These are phyloP conservation scores for Promerops cafer DNA, from an alignment of 2,113 vertebrate species.

Conservation along the genomic window DNA sequence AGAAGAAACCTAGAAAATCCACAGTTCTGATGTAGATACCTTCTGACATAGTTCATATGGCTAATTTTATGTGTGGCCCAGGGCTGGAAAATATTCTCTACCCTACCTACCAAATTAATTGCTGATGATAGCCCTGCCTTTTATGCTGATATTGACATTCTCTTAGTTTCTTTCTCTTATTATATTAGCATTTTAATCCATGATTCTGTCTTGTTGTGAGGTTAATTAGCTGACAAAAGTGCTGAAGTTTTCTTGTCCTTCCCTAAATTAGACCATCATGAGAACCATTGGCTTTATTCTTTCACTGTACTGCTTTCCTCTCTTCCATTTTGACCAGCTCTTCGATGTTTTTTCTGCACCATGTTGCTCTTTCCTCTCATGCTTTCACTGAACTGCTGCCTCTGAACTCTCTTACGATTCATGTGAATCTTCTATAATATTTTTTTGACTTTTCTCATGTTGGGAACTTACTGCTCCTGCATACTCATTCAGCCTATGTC, in stretches of 20 bases:
- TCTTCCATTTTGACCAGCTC: not conserved
- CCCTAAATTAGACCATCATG: not conserved
- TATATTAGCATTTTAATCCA: not conserved
- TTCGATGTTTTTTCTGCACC: not conserved
- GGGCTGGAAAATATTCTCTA: not conserved
- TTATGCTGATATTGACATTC: not conserved
- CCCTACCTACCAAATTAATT: not conserved
- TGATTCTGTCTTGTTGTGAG: not conserved
- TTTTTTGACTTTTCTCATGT: not conserved
- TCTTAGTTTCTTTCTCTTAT: not conserved
- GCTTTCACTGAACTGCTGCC: not conserved
- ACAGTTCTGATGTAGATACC: not conserved
- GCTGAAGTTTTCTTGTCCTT: not conserved
- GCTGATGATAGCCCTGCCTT: not conserved
- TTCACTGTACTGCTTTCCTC: not conserved
- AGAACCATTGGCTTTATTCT: not conserved
- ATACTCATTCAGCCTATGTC: not conserved
- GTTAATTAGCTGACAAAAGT: not conserved
- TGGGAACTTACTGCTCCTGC: not conserved
- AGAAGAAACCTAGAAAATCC: not conserved
- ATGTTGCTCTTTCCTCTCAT: not conserved
- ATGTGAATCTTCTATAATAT: not conserved
- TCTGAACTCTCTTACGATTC: not conserved
- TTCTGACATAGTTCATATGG: not conserved
- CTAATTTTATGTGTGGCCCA: not conserved